Evolutionary conservation across 2,113 vertebrate species (phyloP).

Genomic region (Emydura subglobosa): DNA sequence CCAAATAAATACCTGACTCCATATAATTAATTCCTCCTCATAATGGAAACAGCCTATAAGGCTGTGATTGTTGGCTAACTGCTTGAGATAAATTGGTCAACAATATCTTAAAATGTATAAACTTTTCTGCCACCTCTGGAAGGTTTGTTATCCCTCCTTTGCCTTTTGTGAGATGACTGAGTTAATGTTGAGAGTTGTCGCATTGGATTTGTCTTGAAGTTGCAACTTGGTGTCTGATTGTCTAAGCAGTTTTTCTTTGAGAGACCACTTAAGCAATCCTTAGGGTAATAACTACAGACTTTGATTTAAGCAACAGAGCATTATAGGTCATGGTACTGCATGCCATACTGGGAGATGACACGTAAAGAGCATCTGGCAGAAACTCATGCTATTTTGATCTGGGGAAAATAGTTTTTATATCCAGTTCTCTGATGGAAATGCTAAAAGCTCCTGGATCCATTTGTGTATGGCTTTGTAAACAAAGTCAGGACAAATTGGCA

Average conservation of each 20-base stretch:
- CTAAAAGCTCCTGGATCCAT: background rate
- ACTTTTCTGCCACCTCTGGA: rapidly evolving
- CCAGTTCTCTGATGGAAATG: rapidly evolving
- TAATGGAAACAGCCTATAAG: background rate
- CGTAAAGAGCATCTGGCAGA: background rate
- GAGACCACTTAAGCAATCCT: background rate
- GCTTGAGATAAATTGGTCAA: background rate
- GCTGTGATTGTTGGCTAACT: background rate
- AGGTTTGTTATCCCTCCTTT: background rate
- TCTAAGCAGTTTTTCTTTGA: background rate
- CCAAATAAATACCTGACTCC: background rate
- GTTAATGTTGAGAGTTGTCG: background rate
- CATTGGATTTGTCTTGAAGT: background rate
- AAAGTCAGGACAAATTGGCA: background rate
- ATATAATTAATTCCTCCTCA: background rate
- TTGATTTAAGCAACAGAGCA: background rate
- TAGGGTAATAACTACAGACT: background rate
- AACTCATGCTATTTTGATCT: rapidly evolving
- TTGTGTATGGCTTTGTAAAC: background rate
- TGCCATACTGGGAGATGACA: rapidly evolving
- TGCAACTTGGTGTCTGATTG: background rate
- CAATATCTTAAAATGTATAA: rapidly evolving
- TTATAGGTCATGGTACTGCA: rapidly evolving
- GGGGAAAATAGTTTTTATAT: background rate
- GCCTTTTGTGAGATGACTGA: rapidly evolving